Conservation (phyloP, 2,113 vertebrate genomes). For the Coturnix japonica region DNA sequence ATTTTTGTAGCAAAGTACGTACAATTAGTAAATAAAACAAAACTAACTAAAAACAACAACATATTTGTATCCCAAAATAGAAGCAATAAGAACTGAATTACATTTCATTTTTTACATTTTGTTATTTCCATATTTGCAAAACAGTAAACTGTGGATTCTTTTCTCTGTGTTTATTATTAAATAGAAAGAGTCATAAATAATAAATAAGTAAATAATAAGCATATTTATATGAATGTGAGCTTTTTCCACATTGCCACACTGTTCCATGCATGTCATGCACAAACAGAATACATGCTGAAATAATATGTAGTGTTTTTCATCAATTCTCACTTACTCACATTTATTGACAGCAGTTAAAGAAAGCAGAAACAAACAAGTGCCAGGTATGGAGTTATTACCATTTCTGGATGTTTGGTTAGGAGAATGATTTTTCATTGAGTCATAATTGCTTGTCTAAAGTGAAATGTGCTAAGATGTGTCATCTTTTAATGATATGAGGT, state of each 20-base stretch:
- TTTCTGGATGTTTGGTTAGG: neutral
- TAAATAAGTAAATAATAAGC: neutral
- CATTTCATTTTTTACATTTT: neutral
- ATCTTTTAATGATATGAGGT: neutral
- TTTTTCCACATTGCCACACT: neutral
- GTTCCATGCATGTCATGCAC: neutral
- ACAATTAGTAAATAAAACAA: neutral
- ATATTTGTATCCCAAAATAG: neutral
- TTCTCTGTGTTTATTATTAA: neutral
- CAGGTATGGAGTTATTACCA: neutral
- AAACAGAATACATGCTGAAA: neutral
- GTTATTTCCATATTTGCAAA: neutral
- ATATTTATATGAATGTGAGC: neutral
- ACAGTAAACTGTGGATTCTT: neutral
- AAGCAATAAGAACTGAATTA: neutral
- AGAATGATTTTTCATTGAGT: neutral
- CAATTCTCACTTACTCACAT: neutral
- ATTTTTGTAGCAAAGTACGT: too few relatives aligned
- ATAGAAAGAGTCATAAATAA: neutral
- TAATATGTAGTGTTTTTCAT: neutral
- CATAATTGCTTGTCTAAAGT: neutral
- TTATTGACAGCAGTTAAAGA: neutral
- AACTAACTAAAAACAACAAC: neutral
- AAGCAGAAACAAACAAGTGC: neutral
- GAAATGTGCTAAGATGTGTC: rapidly evolving